Evolutionary conservation across 2,113 vertebrate genomes (phyloP).

Genomic region (Geococcyx californianus): DNA sequence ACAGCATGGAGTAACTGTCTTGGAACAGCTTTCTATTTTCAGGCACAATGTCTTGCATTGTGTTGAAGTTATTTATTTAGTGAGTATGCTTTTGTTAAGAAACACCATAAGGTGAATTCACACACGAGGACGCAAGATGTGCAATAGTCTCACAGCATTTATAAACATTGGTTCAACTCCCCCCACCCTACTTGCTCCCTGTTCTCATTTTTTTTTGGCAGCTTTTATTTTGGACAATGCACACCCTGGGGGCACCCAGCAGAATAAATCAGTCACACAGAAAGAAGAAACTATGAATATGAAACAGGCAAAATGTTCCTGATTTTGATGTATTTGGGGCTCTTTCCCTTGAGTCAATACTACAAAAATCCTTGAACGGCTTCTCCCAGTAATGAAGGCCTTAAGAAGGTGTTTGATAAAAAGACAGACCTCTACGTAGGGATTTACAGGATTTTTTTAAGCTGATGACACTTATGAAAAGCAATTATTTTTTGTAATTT

Average conservation of each 20-base stretch:
- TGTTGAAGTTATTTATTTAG: neutral
- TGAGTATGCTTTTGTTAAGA: neutral
- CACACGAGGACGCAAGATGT: neutral
- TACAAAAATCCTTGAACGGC: conserved; percentile 32
- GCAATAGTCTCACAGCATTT: neutral
- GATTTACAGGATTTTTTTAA: conserved; percentile 22
- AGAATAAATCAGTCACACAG: conserved; percentile 63
- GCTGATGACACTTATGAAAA: conserved; percentile 17
- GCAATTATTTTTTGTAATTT: conserved; percentile 49
- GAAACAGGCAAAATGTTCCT: conserved; percentile 43
- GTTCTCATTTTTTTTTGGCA: conserved; percentile 22
- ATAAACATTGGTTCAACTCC: neutral
- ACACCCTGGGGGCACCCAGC: conserved; percentile 37
- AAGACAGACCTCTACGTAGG: conserved; percentile 12
- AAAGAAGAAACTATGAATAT: conserved; percentile 61
- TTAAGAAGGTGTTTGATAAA: conserved; percentile 54
- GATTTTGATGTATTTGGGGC: conserved; percentile 19
- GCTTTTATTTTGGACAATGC: conserved; percentile 68
- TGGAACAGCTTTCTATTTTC: conserved; percentile 16
- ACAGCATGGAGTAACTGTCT: neutral
- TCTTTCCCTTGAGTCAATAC: conserved; percentile 50
- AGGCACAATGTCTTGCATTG: neutral
- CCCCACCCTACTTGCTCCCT: neutral
- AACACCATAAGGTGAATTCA: conserved; percentile 14
- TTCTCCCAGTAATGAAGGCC: conserved; percentile 39